Percentiles rank a stretch among this genome's conserved stretches.
phyloP scores from a whole-genome alignment of 2,888 invertebrate species.

The Diaprepes abbreviatus region DNA sequence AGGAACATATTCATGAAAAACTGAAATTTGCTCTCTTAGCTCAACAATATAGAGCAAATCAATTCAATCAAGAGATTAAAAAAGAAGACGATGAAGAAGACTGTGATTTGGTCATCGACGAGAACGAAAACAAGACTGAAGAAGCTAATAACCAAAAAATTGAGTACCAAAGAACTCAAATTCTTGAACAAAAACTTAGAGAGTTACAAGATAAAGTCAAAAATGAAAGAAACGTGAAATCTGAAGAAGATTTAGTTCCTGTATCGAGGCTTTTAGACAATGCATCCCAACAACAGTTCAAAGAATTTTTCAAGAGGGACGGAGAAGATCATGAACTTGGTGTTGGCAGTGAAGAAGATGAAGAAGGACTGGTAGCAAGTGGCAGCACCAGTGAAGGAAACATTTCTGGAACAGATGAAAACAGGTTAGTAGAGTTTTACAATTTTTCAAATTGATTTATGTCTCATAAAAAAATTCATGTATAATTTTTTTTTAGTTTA shows the following conservation, averaged over 20 bases:
- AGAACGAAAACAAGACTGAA: slow-evolving; percentile 67
- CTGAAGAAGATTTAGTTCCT: slow-evolving; percentile 80
- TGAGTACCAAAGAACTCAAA: slow-evolving; percentile 54
- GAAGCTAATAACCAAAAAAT: slow-evolving; percentile 44
- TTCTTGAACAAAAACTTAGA: slow-evolving; percentile 59
- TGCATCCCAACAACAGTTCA: slow-evolving; percentile 76
- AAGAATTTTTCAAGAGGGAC: slow-evolving; percentile 74
- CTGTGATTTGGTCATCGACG: slow-evolving; percentile 76
- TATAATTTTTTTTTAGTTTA: too few relatives aligned
- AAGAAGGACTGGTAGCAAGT: slow-evolving; percentile 85
- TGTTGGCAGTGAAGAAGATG: slow-evolving; percentile 75
- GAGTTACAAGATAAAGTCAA: slow-evolving; percentile 47
- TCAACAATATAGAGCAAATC: slow-evolving; percentile 74
- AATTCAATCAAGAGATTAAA: slow-evolving; percentile 52
- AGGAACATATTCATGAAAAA: slow-evolving; percentile 72
- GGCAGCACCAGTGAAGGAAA: slow-evolving; percentile 85
- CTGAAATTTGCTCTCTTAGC: slow-evolving; percentile 84
- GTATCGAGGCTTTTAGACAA: slow-evolving; percentile 83
- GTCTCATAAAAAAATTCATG: too few relatives aligned
- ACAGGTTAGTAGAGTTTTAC: slow-evolving; percentile 71
- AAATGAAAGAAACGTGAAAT: slow-evolving; percentile 52
- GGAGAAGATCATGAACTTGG: slow-evolving; percentile 68
- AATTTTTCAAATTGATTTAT: not conserved
- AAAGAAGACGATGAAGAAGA: slow-evolving; percentile 77
- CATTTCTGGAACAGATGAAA: slow-evolving; percentile 87